Evolutionary conservation across 1,140 invertebrate genomes (phyloP).

Genomic region (Homarus americanus): DNA sequence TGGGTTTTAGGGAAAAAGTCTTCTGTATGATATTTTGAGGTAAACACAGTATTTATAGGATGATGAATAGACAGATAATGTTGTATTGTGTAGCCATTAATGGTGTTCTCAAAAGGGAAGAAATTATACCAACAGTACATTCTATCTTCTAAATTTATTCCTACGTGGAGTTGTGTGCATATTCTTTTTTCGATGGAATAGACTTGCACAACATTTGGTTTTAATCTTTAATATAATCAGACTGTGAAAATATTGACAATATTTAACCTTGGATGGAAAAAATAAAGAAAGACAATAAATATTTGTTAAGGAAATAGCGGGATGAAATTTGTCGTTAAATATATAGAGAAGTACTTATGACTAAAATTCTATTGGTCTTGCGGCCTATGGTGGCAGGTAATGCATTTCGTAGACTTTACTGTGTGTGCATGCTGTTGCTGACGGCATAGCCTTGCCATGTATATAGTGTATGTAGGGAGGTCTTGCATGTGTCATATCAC

Average conservation of each 20-base stretch:
- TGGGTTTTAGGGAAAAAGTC: not conserved
- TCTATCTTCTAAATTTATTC: too few relatives aligned
- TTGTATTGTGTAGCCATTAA: not conserved
- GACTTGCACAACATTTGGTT: too few relatives aligned
- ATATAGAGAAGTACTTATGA: not conserved
- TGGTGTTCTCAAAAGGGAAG: not conserved
- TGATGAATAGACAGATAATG: not conserved
- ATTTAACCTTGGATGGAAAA: too few relatives aligned
- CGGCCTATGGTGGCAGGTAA: not conserved
- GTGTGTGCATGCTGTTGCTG: not conserved
- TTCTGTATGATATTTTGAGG: not conserved
- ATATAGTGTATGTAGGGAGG: conserved; percentile 37
- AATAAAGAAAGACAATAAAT: not conserved
- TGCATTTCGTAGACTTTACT: not conserved
- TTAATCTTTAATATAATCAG: not conserved
- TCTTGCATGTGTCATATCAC: conserved; percentile 50
- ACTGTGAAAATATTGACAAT: not conserved
- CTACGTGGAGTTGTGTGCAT: not conserved
- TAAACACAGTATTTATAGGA: not conserved
- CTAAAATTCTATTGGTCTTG: not conserved
- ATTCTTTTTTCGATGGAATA: not conserved
- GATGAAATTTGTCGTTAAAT: not conserved
- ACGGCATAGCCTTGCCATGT: conserved; percentile 52
- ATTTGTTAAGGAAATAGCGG: not conserved
- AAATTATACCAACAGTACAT: not conserved